These are phyloP conservation scores for Chirona hameri DNA, from an alignment of 2,888 invertebrate species.

Conservation along the genomic window DNA sequence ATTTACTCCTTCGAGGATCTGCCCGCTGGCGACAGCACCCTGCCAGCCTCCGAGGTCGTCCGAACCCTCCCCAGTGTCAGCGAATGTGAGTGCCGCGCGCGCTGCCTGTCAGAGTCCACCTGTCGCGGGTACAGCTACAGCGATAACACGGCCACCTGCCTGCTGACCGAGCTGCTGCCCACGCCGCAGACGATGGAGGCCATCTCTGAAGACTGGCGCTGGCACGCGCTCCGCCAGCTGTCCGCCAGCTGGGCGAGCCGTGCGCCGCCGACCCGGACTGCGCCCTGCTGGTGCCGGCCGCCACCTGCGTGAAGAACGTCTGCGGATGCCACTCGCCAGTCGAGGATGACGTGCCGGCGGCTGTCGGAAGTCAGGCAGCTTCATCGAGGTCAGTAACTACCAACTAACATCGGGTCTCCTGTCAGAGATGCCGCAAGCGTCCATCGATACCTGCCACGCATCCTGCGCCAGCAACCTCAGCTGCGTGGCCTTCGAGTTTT, in stretches of 20 bases:
- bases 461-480: too few species aligned
- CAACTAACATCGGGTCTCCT: neutral
- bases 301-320: neutral
- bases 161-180: too few species aligned
- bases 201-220: neutral
- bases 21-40: too few species aligned
- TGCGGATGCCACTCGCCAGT: neutral
- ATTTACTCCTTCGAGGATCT: too few species aligned
- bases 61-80: neutral
- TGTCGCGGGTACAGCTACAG: neutral
- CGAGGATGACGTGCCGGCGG: neutral
- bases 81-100: neutral
- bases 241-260: neutral
- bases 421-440: neutral
- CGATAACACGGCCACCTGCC: too few species aligned
- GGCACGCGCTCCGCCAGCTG: neutral
- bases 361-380: neutral
- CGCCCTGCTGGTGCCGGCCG: too few species aligned
- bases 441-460: neutral
- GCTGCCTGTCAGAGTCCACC: neutral
- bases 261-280: too few species aligned
- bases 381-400: neutral
- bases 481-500: neutral
- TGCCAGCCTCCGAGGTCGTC: too few species aligned
- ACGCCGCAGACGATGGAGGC: neutral